Base-by-base conservation (phyloP, 2,888 invertebrate species). In the Sceliomorpha sp. region DNA sequence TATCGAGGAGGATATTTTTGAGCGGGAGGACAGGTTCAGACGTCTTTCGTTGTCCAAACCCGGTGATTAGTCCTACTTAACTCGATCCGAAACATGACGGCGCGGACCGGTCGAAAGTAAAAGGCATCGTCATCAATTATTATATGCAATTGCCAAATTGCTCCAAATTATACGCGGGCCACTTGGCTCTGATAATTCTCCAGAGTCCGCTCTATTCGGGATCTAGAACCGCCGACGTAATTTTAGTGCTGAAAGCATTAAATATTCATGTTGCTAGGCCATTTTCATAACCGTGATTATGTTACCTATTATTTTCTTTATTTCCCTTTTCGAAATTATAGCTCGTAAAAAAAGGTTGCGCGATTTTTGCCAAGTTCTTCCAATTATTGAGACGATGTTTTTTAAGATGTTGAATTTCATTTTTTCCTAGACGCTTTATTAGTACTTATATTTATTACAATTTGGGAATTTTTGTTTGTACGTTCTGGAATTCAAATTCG, bases 111-210 rank as follows among this genome's bases (percentile, higher is more conserved):
- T 74, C 75, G 70, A 79, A 77, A 83, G 82, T 81, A 85, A 85
- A 84, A 84, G 83, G 80, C 77, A 80, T 77, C 78, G 75, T 81
- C 81, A 80, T 81, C 85, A 86, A 86, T 86, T 85, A 86, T 82
- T 85, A 86, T 82, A 80, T 80, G 84, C 85, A 86, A 86, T 85
- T 85, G 86, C 84, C 85, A 82, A 86, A 86, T 86, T 86, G 81
- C 84, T 82, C 79, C 70, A 84, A 85, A 85, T 85, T 85, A 85
- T 80, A 85, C 75, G 80, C 81, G 63, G 50, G 32, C 59, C 60
- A 59, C 58, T 67, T 71, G 53, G 34, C 55, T 39, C 37, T 62
- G 42, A 67, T 53, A 37, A 56, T 40, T 36, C 34, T 14, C 12
- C 32, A 7, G 20, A 44, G 37, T 13, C n/a, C 66, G 53, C 42